Conservation (phyloP, 2,888 invertebrate genomes). For the Rotaria sp. region DNA sequence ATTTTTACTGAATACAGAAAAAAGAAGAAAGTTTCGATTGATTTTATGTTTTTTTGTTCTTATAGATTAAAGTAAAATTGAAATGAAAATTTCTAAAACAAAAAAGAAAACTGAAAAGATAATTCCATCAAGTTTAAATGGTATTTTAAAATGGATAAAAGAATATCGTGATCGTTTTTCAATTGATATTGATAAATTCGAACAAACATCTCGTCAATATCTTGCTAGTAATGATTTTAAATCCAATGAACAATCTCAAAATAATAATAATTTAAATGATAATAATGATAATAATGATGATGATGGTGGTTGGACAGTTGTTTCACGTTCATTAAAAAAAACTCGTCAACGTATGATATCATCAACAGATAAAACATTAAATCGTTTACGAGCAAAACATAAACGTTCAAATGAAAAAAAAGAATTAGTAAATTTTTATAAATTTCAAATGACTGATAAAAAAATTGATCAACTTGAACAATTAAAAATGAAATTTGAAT, state of each 20-base stretch:
- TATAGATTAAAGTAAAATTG: neutral
- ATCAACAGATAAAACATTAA: conserved; percentile 15
- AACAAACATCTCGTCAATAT: neutral
- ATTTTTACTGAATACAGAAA: neutral
- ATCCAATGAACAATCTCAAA: neutral
- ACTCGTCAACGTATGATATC: neutral
- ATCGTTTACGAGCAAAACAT: neutral
- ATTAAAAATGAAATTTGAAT: conserved; percentile 27
- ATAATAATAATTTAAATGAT: neutral
- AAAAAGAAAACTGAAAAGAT: neutral
- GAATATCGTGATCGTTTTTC: neutral
- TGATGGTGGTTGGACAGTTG: neutral
- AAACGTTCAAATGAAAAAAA: conserved; percentile 7
- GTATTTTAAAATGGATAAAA: conserved; percentile 6
- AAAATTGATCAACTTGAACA: neutral
- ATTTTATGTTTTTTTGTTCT: neutral
- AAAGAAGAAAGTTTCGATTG: too few species aligned
- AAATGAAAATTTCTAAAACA: neutral
- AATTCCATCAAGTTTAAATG: neutral
- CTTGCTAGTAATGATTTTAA: neutral
- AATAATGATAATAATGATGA: neutral
- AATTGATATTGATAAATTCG: neutral
- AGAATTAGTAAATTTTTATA: conserved; percentile 17
- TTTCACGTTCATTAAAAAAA: neutral
- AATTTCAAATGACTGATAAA: conserved; percentile 27